Evolutionary conservation across 2,113 vertebrate species (phyloP).

Genomic region (Oryctolagus cuniculus): mOryCun1.1 NC_091447.1:13763001-13763500

Average conservation of each 20-base stretch:
- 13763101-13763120: not conserved
- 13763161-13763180: not conserved
- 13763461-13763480: not conserved
- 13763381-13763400: not conserved
- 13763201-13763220: not conserved
- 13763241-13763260: not conserved
- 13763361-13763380: not conserved
- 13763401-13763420: accelerated
- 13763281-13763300: not conserved
- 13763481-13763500: not conserved
- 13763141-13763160: not conserved
- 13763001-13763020: slow-evolving; percentile 89
- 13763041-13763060: slow-evolving; percentile 89
- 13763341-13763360: not conserved
- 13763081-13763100: not conserved
- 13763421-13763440: not conserved
- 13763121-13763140: not conserved
- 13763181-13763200: not conserved
- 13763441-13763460: not conserved
- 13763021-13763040: slow-evolving; percentile 89
- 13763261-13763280: not conserved
- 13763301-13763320: not conserved
- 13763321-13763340: not conserved
- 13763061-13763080: slow-evolving; percentile 91
- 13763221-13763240: not conserved